phyloP scores from a whole-genome alignment of 2,888 invertebrate genomes.

The Platycnemis pennipes region DNA sequence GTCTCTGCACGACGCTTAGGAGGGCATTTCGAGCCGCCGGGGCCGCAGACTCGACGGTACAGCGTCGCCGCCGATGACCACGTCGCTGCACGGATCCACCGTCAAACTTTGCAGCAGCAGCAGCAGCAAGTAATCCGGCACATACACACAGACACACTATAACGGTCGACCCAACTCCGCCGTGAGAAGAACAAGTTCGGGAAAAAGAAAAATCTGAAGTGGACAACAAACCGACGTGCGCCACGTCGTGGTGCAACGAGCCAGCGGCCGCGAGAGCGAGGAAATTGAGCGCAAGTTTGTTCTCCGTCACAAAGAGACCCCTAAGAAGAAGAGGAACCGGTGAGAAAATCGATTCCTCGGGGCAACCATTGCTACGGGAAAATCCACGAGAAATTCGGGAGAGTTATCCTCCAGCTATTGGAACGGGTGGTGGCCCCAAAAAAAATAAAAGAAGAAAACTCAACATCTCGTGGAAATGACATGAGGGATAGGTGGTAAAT shows the following conservation, averaged over 20 bases:
- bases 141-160: background rate
- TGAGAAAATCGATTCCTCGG: background rate
- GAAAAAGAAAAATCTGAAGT: background rate
- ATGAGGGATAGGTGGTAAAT: constrained; percentile 4
- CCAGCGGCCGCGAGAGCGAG: background rate
- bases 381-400: background rate
- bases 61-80: background rate
- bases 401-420: constrained; percentile 1
- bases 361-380: background rate
- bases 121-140: too few relatives aligned
- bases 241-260: background rate
- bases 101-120: background rate
- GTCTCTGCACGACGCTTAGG: background rate
- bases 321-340: too few relatives aligned
- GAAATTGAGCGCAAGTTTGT: constrained; percentile 23
- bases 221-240: background rate
- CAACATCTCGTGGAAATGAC: background rate
- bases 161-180: background rate
- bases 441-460: background rate
- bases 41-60: background rate
- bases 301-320: too few relatives aligned
- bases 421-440: background rate
- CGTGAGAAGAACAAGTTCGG: background rate
- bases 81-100: background rate
- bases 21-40: background rate